Evolutionary conservation across 2,888 invertebrate genomes (phyloP).

Genomic region (Stenolophus ochropezus): DNA sequence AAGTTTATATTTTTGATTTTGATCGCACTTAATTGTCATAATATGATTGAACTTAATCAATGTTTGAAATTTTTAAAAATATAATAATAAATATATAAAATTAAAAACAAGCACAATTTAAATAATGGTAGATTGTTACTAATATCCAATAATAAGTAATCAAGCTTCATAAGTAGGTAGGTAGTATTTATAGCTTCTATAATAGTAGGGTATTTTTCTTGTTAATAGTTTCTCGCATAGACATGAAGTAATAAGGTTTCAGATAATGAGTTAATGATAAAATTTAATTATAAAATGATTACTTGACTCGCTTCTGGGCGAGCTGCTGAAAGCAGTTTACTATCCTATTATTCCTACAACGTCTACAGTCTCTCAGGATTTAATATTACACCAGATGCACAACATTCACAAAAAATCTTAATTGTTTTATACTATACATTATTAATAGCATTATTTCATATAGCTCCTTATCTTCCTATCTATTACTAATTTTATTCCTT

Average conservation of each 20-base stretch:
- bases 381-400: constrained; percentile 14
- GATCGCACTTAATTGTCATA: too few species aligned
- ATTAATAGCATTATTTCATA: not conserved
- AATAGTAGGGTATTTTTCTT: not conserved
- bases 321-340: constrained; percentile 26
- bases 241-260: constrained; percentile 25
- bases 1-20: too few species aligned
- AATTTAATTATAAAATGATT: constrained; percentile 39
- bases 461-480: not conserved
- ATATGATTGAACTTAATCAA: too few species aligned
- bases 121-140: too few species aligned
- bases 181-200: not conserved
- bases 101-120: too few species aligned
- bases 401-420: not conserved
- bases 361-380: constrained; percentile 16
- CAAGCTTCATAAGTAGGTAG: not conserved
- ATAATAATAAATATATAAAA: too few species aligned
- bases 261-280: constrained; percentile 35
- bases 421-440: not conserved
- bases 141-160: too few species aligned
- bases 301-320: constrained; percentile 35
- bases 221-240: constrained; percentile 15
- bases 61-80: too few species aligned
- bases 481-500: too few species aligned
- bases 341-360: constrained; percentile 29